phyloP scores from a whole-genome alignment of 2,888 invertebrate species.

The Apotomis betuletana region DNA sequence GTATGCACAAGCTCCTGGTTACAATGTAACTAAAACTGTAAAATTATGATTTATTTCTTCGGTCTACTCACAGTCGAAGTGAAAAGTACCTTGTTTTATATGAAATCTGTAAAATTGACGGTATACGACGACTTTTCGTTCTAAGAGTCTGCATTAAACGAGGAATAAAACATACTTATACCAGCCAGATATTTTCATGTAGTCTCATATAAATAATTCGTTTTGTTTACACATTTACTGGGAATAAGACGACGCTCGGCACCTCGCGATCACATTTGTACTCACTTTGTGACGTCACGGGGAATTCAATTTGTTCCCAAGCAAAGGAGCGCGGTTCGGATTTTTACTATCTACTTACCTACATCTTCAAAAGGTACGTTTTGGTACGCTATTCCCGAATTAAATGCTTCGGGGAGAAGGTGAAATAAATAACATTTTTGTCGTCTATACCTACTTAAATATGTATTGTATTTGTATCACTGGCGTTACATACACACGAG shows the following conservation, averaged over 20 bases:
- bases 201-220: constrained; percentile 11
- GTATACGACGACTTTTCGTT: too few relatives aligned
- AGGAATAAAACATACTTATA: too few relatives aligned
- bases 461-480: background rate
- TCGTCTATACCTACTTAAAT: background rate
- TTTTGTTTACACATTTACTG: constrained; percentile 22
- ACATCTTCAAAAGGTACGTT: background rate
- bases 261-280: constrained; percentile 25
- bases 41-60: too few relatives aligned
- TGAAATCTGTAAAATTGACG: too few relatives aligned
- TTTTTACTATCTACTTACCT: constrained; percentile 14
- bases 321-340: constrained; percentile 26
- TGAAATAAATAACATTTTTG: background rate
- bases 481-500: too few relatives aligned
- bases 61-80: too few relatives aligned
- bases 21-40: too few relatives aligned
- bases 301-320: constrained; percentile 31
- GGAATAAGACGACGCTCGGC: background rate
- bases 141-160: too few relatives aligned
- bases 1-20: too few relatives aligned
- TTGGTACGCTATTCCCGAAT: constrained; percentile 6
- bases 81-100: too few relatives aligned
- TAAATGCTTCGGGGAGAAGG: background rate
- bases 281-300: constrained; percentile 29
- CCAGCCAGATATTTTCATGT: background rate